Conservation (phyloP, 2,888 invertebrate genomes). For the Abrostola triplasia region DNA sequence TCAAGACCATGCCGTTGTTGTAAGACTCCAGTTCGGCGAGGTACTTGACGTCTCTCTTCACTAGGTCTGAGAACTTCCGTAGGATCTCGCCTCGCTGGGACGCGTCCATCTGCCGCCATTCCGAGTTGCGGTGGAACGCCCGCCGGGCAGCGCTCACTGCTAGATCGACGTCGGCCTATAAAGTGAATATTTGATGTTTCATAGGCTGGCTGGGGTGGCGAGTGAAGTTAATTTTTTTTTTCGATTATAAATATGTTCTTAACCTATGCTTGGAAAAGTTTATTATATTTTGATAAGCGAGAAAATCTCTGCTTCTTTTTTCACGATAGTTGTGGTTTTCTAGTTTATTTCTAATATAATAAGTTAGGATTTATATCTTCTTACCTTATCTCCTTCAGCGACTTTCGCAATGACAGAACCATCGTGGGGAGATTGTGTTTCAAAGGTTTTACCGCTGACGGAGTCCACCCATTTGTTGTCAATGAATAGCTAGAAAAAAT, state of each 20-base stretch:
- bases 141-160: conserved; percentile 93
- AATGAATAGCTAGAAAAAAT: conserved; percentile 70
- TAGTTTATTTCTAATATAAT: too few species aligned
- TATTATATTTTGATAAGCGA: too few species aligned
- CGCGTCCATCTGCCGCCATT: conserved; percentile 94
- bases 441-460: conserved; percentile 93
- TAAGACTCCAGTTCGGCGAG: conserved; percentile 95
- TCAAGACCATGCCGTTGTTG: conserved; percentile 96
- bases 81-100: conserved; percentile 92
- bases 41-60: conserved; percentile 95
- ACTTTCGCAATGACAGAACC: conserved; percentile 92
- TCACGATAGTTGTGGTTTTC: too few species aligned
- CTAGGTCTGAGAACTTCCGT: conserved; percentile 90
- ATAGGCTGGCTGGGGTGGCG: background rate
- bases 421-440: conserved; percentile 92
- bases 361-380: conserved; percentile 4
- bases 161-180: conserved; percentile 91
- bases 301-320: too few species aligned
- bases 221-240: background rate
- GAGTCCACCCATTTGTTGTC: conserved; percentile 90
- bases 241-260: too few species aligned
- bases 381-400: conserved; percentile 94
- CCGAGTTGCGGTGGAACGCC: conserved; percentile 89
- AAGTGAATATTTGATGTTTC: background rate
- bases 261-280: too few species aligned